Base-by-base conservation (phyloP, 1,140 invertebrate species). In the Steinernema feltiae region DNA sequence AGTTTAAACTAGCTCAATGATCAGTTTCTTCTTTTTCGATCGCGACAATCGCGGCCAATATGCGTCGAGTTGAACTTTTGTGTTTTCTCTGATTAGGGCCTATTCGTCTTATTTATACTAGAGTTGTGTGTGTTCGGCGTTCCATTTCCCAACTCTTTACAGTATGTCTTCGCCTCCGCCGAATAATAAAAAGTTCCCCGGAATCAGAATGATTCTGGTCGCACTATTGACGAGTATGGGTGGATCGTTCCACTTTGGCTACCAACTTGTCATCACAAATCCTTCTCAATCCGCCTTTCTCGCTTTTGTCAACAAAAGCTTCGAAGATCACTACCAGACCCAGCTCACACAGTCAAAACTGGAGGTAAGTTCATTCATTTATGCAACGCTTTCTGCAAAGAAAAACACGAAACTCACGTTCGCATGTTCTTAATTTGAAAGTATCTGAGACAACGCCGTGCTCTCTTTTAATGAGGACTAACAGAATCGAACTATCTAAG, bases 231-330 rank as follows among this genome's bases (percentile, higher is more conserved):
- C 82, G 30, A 75, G 80, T 27, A 71, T 84, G 12, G 76, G 81
- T 27, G 81, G 81, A 15, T 82, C 82, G 29, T 82, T 82, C 32
- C 81, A 83, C 46, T 82, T 82, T 48, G 81, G 81, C 30, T 83
- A 79, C 32, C 82, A 82, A 53, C 30, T 82, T 17, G 82, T 77
- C 24, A 71, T 83, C 27, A 82, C 81, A 30, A 82, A 82, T 75
- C 81, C 81, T 21, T 79, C 82, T 1, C 81, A 82, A 27, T n/a
- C 75, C n/a, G 80, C 80, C 17, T 82, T 82, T 48, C 73, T 83
- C 18, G 17, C 32, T 1, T 82, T 82, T 48, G 31, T 82, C 27
- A 72, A 83, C 30, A 24, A 75, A 17, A 82, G 73, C 1, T 79
- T 73, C 24, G 21, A n/a, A 29, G 46, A 70, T 31, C 76, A 75